phyloP scores from a whole-genome alignment of 2,888 invertebrate species.

The Argyra leucocephala region DNA sequence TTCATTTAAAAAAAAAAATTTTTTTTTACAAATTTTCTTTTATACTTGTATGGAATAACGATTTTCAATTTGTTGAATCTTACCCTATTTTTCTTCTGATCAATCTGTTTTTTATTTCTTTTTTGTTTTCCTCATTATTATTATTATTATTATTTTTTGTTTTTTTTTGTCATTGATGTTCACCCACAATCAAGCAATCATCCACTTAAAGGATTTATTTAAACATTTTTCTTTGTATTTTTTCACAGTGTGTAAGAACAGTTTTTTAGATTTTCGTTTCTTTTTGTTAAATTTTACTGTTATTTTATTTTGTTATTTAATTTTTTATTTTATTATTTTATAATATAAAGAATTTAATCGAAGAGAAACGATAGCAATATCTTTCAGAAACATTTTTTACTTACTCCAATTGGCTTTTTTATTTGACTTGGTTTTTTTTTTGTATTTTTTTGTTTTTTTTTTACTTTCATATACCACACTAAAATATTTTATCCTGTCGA shows the following conservation, averaged over 20 bases:
- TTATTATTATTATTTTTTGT: neutral
- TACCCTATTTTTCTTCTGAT: neutral
- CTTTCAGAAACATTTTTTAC: neutral
- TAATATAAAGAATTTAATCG: neutral
- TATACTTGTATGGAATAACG: neutral
- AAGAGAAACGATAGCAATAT: neutral
- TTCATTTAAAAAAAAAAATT: too few species aligned
- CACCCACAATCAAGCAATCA: constrained; percentile 37
- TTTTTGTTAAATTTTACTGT: neutral
- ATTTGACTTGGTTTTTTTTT: too few species aligned
- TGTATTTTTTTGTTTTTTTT: too few species aligned
- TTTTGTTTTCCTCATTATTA: too few species aligned
- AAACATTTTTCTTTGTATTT: constrained; percentile 15
- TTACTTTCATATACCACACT: neutral
- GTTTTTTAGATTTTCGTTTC: neutral
- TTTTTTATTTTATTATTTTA: neutral
- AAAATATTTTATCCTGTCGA: constrained; percentile 3
- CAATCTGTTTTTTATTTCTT: neutral
- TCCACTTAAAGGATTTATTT: constrained; percentile 34
- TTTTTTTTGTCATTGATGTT: constrained; percentile 12
- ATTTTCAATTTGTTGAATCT: neutral
- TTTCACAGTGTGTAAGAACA: neutral
- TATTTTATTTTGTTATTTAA: neutral
- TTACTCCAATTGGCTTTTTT: neutral
- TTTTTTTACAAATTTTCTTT: too few species aligned